Evolutionary conservation across 2,797 vertebrate species (phyloP).

Genomic region (Squalus acanthias): DNA sequence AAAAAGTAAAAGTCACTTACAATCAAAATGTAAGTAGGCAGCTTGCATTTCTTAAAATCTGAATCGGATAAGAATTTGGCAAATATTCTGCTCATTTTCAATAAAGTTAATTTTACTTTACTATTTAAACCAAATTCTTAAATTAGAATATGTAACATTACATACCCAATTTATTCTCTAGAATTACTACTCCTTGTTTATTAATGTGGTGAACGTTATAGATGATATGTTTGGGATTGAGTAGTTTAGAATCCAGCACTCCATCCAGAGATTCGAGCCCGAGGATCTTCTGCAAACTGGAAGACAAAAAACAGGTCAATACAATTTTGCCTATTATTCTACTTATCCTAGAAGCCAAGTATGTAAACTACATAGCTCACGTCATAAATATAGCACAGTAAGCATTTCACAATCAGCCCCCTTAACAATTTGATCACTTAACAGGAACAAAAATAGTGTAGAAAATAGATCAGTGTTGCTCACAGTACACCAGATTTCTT

Average conservation of each 20-base stretch:
- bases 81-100: neutral
- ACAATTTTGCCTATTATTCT: neutral
- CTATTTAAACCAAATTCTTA: neutral
- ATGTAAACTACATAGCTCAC: neutral
- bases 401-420: neutral
- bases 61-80: neutral
- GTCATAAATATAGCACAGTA: neutral
- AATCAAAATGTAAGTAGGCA: neutral
- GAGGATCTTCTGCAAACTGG: constrained; percentile 75
- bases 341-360: neutral
- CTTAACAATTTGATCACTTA: neutral
- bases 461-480: neutral
- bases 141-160: neutral
- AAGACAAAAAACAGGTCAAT: constrained; percentile 40
- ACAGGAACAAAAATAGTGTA: neutral
- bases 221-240: constrained; percentile 78
- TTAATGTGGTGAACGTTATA: constrained; percentile 83
- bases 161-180: constrained; percentile 81
- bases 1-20: neutral
- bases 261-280: constrained; percentile 80
- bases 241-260: constrained; percentile 66
- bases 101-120: neutral
- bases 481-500: neutral
- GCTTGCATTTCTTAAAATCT: neutral
- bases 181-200: constrained; percentile 77